phyloP scores from a whole-genome alignment of 2,113 vertebrate species.

The Heterotis niloticus region DNA sequence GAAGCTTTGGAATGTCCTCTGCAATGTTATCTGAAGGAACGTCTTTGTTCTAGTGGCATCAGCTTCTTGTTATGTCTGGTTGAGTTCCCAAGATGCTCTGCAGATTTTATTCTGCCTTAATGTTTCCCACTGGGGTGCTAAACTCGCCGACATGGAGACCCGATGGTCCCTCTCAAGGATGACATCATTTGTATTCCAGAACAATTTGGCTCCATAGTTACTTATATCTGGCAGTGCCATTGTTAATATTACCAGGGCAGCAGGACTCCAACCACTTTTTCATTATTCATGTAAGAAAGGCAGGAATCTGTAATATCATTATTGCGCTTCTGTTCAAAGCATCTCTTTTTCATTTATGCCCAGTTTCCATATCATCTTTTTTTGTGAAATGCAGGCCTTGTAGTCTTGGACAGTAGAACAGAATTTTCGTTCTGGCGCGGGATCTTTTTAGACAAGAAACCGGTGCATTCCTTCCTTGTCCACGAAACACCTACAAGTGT shows the following conservation, averaged over 20 bases:
- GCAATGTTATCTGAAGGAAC: too few species aligned
- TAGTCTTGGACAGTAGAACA: too few species aligned
- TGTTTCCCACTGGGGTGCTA: neutral
- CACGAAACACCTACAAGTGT: neutral
- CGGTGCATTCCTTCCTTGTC: neutral
- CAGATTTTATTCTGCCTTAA: neutral
- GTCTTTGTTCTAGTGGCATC: constrained; percentile 2
- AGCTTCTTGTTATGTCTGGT: constrained; percentile 17
- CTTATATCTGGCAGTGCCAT: neutral
- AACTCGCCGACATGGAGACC: constrained; percentile 7
- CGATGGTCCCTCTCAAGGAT: neutral
- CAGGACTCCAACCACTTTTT: neutral
- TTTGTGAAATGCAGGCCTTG: too few species aligned
- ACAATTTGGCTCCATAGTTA: neutral
- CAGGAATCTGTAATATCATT: neutral
- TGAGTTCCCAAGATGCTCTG: constrained; percentile 13
- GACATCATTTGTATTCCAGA: constrained; percentile 17
- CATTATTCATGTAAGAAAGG: neutral
- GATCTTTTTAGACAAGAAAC: neutral
- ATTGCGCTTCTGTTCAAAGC: neutral
- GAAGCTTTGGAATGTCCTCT: neutral
- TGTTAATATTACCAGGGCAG: too few species aligned
- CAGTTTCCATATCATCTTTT: too few species aligned
- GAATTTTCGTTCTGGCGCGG: too few species aligned
- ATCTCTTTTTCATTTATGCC: neutral